These are phyloP conservation scores for Pristionchus exspectatus DNA, from an alignment of 2,888 invertebrate genomes.

Conservation along the genomic window DNA sequence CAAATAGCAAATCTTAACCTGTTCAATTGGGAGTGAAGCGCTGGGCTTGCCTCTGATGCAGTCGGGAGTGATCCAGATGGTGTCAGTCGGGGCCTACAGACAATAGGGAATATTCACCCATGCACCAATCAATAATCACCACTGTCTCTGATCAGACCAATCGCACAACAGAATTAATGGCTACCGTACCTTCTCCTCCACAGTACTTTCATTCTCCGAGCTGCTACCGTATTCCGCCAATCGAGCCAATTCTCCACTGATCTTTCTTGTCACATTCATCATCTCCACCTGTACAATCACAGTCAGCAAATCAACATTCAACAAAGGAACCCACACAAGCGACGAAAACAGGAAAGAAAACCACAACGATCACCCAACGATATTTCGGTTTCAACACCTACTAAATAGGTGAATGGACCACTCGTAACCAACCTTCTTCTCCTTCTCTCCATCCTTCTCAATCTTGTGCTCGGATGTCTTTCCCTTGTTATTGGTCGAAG, in stretches of 20 bases:
- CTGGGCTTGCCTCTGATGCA: not conserved
- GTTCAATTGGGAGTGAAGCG: not conserved
- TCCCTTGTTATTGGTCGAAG: not conserved
- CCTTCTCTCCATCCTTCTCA: not conserved
- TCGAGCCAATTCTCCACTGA: not conserved
- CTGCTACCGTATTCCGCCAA: not conserved
- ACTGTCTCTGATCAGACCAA: not conserved
- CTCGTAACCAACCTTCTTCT: not conserved
- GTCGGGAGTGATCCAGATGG: constrained; percentile 2
- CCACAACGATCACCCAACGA: too few relatives aligned
- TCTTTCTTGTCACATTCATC: not conserved
- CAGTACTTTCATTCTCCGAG: not conserved
- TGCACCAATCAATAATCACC: not conserved
- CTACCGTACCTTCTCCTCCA: not conserved
- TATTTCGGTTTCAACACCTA: too few relatives aligned
- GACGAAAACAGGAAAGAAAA: too few relatives aligned
- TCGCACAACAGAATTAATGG: not conserved
- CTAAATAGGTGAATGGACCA: too few relatives aligned
- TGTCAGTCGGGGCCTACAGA: not conserved
- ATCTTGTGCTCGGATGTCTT: not conserved
- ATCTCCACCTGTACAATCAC: not conserved
- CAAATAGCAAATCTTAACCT: constrained; percentile 1
- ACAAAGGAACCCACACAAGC: too few relatives aligned
- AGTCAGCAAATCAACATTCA: not conserved
- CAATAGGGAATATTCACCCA: not conserved